These are phyloP conservation scores for Monochamus saltuarius DNA, from an alignment of 1,140 invertebrate genomes.

Conservation along the genomic window DNA sequence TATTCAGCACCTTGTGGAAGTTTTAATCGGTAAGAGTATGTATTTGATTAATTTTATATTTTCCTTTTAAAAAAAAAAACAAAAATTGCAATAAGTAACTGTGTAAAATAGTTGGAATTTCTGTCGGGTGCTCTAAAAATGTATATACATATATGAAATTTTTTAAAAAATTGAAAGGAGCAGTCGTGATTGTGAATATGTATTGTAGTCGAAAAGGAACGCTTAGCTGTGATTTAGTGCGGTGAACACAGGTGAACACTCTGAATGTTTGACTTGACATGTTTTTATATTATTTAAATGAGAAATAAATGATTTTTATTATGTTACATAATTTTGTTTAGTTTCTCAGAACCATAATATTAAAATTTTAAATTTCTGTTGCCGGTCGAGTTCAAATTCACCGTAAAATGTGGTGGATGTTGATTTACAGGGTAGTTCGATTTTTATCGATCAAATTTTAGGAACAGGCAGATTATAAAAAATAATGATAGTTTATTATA, in stretches of 20 bases:
- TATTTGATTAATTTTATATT: conserved; percentile 6
- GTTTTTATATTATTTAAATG: neutral
- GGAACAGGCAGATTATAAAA: too few relatives aligned
- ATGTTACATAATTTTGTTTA: too few relatives aligned
- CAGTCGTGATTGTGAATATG: too few relatives aligned
- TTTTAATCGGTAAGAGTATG: conserved; percentile 10
- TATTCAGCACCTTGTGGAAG: conserved; percentile 7
- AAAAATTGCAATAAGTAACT: conserved; percentile 8
- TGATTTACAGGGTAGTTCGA: too few relatives aligned
- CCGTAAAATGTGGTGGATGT: too few relatives aligned
- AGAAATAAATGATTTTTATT: conserved; percentile 16
- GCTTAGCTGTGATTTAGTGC: conserved; percentile 22
- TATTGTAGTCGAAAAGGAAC: conserved; percentile 1
- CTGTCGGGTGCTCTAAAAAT: conserved; percentile 16
- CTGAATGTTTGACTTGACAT: conserved; percentile 11
- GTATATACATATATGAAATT: conserved; percentile 7
- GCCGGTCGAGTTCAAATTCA: too few relatives aligned
- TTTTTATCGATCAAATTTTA: too few relatives aligned
- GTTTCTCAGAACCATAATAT: too few relatives aligned
- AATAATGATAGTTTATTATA: too few relatives aligned
- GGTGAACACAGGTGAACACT: conserved; percentile 23
- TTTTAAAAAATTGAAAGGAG: conserved; percentile 10
- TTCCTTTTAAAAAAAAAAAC: too few relatives aligned
- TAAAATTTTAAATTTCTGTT: too few relatives aligned
- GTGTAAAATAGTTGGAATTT: conserved; percentile 9